phyloP scores from a whole-genome alignment of 2,888 invertebrate genomes.

The Orthosia gracilis region DNA sequence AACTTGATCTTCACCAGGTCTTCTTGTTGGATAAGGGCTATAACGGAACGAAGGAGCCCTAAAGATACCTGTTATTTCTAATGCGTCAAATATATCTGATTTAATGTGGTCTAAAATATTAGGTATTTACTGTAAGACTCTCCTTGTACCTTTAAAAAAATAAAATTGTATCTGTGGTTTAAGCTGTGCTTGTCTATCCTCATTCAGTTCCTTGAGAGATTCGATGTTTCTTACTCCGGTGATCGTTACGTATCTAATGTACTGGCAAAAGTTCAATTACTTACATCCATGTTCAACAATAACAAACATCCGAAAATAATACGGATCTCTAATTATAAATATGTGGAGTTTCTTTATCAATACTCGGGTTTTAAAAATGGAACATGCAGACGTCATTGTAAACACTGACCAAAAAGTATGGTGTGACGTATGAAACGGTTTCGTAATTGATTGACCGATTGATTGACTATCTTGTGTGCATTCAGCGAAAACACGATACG shows the following conservation, averaged over 20 bases:
- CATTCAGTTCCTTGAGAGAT: background rate
- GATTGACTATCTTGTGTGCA: background rate
- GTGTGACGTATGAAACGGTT: background rate
- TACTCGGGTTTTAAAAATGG: slow-evolving; percentile 11
- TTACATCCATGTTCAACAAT: slow-evolving; percentile 21
- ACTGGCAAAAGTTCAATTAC: slow-evolving; percentile 28
- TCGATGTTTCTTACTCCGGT: background rate
- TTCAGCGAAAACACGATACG: too few species aligned
- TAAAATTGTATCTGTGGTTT: too few species aligned
- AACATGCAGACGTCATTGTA: slow-evolving; percentile 7
- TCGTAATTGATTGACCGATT: background rate
- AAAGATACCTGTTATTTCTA: too few species aligned
- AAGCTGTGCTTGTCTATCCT: background rate
- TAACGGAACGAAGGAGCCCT: too few species aligned
- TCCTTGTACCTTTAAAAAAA: too few species aligned
- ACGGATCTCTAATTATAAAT: slow-evolving; percentile 29
- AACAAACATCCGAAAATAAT: slow-evolving; percentile 26
- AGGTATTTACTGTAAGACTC: too few species aligned
- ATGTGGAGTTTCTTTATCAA: slow-evolving; percentile 2
- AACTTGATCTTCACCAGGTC: too few species aligned
- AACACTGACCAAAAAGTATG: background rate
- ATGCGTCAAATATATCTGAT: too few species aligned
- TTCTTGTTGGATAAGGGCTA: too few species aligned
- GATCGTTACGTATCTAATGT: slow-evolving; percentile 7
- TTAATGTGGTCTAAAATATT: too few species aligned